phyloP scores from a whole-genome alignment of 2,888 invertebrate genomes.

The Stenichneumon culpator region DNA sequence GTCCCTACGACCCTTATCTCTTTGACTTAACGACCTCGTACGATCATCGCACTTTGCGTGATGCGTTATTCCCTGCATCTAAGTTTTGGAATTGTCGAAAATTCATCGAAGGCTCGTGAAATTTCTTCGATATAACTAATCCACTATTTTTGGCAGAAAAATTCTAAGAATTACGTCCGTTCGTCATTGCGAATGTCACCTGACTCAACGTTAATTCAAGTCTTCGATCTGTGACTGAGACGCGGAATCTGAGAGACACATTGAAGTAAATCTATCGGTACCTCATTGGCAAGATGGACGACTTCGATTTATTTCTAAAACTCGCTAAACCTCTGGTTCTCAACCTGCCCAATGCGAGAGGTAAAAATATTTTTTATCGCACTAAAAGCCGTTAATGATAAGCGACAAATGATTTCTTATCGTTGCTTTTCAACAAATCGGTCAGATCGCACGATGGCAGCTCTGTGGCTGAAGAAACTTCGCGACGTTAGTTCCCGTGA shows the following conservation, averaged over 20 bases:
- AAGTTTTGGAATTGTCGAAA: not conserved
- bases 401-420: not conserved
- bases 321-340: slow-evolving; percentile 84
- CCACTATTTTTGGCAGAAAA: not conserved
- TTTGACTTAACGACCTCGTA: not conserved
- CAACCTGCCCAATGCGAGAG: slow-evolving; percentile 83
- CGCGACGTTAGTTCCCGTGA: slow-evolving; percentile 62
- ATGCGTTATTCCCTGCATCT: not conserved
- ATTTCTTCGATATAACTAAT: not conserved
- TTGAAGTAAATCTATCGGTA: not conserved
- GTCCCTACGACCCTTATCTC: not conserved
- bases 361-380: slow-evolving; percentile 74
- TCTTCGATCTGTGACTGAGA: not conserved
- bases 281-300: slow-evolving; percentile 69
- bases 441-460: slow-evolving; percentile 84
- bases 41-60: not conserved
- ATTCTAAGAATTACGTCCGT: not conserved
- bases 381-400: not conserved
- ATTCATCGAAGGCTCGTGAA: not conserved
- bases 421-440: not conserved
- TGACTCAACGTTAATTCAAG: no score
- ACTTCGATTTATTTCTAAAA: slow-evolving; percentile 84
- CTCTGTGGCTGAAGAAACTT: slow-evolving; percentile 85
- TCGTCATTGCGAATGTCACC: not conserved
- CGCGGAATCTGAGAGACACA: not conserved